Evolutionary conservation across 2,113 vertebrate species (phyloP).

Genomic region (Ceyx cyanopectus): DNA sequence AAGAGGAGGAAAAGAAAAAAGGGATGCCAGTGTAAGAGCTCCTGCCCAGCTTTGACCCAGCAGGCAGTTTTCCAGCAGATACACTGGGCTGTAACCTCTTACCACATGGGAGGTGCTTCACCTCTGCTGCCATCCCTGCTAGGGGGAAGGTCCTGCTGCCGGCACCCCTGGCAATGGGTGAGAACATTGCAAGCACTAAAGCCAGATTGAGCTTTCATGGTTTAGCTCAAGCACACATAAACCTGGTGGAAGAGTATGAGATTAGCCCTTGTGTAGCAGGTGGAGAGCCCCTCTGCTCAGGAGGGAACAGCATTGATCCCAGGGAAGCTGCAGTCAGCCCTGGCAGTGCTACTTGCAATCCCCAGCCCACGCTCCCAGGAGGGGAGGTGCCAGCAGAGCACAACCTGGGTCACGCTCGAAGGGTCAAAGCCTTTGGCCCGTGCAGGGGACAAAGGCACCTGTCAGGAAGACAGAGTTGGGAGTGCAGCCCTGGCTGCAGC

Average conservation of each 20-base stretch:
- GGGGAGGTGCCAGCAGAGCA: neutral
- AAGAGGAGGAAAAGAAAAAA: neutral
- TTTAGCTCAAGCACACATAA: neutral
- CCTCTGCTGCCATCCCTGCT: neutral
- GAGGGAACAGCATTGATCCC: neutral
- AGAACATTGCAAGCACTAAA: accelerated
- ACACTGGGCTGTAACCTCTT: neutral
- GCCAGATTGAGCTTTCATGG: neutral
- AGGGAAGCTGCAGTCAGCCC: accelerated
- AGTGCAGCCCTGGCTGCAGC: neutral
- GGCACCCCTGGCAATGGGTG: neutral
- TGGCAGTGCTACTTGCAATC: neutral
- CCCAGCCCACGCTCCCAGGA: neutral
- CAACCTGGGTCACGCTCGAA: neutral
- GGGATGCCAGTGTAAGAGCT: neutral
- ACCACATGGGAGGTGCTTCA: neutral
- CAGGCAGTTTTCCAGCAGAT: neutral
- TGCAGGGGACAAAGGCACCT: neutral
- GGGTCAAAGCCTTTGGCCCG: neutral
- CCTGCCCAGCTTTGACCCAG: neutral
- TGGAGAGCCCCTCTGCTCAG: neutral
- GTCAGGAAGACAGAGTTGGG: neutral
- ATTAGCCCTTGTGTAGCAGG: neutral
- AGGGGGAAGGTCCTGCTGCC: neutral
- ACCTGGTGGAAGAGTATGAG: neutral